Evolutionary conservation across 2,888 invertebrate species (phyloP).

Genomic region (Microctonus aethiopoides): DNA sequence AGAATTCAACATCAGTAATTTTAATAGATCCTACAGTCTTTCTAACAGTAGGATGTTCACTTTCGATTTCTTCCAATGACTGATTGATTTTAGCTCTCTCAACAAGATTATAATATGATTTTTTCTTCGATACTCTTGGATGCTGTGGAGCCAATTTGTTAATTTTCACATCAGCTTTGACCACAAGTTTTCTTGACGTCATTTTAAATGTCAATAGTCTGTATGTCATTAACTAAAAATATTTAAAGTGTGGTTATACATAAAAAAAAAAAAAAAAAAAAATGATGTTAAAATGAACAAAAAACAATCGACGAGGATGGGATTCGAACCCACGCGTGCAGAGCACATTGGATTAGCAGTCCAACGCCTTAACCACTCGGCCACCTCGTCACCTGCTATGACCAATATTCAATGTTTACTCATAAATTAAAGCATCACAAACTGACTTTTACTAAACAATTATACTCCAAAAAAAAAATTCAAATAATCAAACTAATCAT

Average conservation of each 20-base stretch:
- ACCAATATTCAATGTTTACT: too few species aligned
- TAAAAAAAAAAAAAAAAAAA: neutral
- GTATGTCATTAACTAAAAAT: slow-evolving; percentile 1
- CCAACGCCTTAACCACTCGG: slow-evolving; percentile 69
- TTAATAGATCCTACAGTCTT: slow-evolving; percentile 17
- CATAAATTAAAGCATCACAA: neutral
- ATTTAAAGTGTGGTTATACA: neutral
- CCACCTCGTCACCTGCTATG: slow-evolving; percentile 62
- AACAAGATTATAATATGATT: slow-evolving; percentile 34
- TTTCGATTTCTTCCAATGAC: neutral
- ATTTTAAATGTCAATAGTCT: neutral
- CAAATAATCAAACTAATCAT: neutral
- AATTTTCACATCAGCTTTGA: neutral
- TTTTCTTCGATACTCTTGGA: slow-evolving; percentile 34
- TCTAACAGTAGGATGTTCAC: slow-evolving; percentile 7
- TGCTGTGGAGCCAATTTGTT: neutral
- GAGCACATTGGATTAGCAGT: slow-evolving; percentile 69
- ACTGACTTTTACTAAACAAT: too few species aligned
- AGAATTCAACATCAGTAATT: neutral
- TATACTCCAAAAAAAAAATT: neutral
- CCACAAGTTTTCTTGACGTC: slow-evolving; percentile 11
- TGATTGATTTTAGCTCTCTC: neutral
- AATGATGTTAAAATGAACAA: slow-evolving; percentile 38
- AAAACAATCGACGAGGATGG: slow-evolving; percentile 64
- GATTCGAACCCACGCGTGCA: slow-evolving; percentile 69